Percentiles rank a stretch among this genome's conserved stretches.
phyloP scores from a whole-genome alignment of 2,113 vertebrate genomes.

The Scophthalmus maximus region DNA sequence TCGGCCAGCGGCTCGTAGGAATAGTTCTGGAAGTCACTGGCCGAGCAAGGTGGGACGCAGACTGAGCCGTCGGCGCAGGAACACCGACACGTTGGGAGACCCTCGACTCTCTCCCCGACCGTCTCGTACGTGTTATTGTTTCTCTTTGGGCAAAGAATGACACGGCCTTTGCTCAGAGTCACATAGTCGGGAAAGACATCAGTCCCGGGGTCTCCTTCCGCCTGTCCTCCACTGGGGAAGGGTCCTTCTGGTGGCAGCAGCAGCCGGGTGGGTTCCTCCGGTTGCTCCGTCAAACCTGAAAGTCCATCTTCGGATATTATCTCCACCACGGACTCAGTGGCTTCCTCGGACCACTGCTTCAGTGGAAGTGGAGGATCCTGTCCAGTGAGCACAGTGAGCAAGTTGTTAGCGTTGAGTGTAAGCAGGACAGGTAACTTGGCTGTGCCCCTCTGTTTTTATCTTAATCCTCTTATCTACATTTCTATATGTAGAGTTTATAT shows the following conservation, averaged over 20 bases:
- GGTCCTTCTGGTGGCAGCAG: conserved; percentile 34
- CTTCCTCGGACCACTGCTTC: conserved; percentile 77
- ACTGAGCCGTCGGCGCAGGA: conserved; percentile 18
- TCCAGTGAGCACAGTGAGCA: not conserved
- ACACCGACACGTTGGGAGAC: conserved; percentile 8
- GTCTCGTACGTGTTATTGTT: conserved; percentile 71
- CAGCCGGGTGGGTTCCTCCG: conserved; percentile 23
- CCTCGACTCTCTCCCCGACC: conserved; percentile 23
- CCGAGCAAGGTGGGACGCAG: not conserved
- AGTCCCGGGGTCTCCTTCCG: not conserved
- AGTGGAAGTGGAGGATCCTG: conserved; percentile 69
- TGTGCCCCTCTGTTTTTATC: not conserved
- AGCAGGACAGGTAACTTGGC: not conserved
- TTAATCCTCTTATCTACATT: not conserved
- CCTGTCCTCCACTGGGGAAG: conserved; percentile 5
- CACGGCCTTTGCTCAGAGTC: conserved; percentile 71
- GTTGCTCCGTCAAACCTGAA: conserved; percentile 21
- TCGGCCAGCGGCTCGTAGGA: conserved; percentile 69
- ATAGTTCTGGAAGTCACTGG: conserved; percentile 71
- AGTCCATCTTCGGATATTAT: conserved; percentile 70
- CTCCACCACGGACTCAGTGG: conserved; percentile 78
- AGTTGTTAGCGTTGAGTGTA: not conserved
- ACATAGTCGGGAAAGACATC: conserved; percentile 78
- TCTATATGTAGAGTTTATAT: not conserved
- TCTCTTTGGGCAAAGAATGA: conserved; percentile 40